These are phyloP conservation scores for Zoroaster sp. DNA, from an alignment of 53 echinoderm and acorn worm genomes.

Conservation along the genomic window DNA sequence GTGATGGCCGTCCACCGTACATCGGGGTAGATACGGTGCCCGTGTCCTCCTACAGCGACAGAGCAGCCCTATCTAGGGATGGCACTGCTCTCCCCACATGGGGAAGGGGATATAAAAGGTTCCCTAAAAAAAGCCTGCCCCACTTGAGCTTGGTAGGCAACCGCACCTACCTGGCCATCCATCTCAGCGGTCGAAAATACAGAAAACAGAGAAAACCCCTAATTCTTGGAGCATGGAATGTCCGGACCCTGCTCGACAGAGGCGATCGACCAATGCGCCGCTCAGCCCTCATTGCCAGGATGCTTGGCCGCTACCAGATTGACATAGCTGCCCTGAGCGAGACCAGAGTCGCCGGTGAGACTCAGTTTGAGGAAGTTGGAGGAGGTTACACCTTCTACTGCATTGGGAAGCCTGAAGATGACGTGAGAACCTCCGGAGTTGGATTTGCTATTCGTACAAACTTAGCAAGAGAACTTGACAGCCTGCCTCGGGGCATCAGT, in stretches of 20 bases:
- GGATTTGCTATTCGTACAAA: slow-evolving; percentile 4
- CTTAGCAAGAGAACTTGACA: not conserved
- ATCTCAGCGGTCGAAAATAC: not conserved
- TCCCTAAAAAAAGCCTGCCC: slow-evolving; percentile 2
- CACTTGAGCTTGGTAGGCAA: not conserved
- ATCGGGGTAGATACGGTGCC: not conserved
- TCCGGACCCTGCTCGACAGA: slow-evolving; percentile 13
- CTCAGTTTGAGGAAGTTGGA: slow-evolving; percentile 12
- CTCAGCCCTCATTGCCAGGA: slow-evolving; percentile 5
- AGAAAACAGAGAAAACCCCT: not conserved
- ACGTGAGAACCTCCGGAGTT: not conserved
- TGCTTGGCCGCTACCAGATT: not conserved
- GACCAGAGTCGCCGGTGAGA: not conserved
- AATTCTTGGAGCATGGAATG: slow-evolving; percentile 17
- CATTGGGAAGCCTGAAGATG: not conserved
- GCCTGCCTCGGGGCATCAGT: not conserved
- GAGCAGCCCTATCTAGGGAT: slow-evolving; percentile 3
- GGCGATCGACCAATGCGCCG: not conserved
- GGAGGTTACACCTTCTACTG: slow-evolving; percentile 39
- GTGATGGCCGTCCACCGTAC: too few species aligned
- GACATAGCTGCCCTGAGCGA: slow-evolving; percentile 44
- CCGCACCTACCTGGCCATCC: slow-evolving; percentile 1
- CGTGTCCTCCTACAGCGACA: not conserved
- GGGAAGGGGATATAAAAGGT: slow-evolving; percentile 18
- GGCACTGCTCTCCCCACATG: not conserved